These are phyloP conservation scores for Catharus fuscescens DNA, from an alignment of 2,113 vertebrate species.

Conservation along the genomic window DNA sequence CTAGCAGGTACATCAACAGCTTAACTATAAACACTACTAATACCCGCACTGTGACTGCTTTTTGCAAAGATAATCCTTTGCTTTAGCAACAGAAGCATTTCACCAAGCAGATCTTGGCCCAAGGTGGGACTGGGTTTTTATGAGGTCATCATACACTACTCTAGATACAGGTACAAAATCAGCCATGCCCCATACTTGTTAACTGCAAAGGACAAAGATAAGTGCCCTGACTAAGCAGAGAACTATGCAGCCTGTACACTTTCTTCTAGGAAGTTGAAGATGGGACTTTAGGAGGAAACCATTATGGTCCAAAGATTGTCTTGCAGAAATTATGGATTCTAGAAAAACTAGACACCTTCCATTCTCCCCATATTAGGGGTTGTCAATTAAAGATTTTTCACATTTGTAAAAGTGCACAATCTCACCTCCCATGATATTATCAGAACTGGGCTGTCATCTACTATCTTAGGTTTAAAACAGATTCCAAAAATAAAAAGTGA, in stretches of 20 bases:
- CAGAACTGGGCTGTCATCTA: background rate
- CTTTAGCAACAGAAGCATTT: background rate
- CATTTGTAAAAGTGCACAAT: background rate
- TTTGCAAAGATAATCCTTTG: background rate
- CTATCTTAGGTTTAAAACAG: background rate
- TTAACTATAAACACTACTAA: background rate
- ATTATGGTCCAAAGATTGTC: background rate
- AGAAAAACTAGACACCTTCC: background rate
- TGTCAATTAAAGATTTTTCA: background rate
- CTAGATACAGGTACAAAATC: background rate
- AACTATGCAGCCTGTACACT: background rate
- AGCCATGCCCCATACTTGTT: background rate
- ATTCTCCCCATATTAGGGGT: background rate
- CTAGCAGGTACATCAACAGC: background rate
- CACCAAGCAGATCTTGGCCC: background rate
- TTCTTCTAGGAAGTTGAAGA: background rate
- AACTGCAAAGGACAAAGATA: background rate
- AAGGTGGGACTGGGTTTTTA: background rate
- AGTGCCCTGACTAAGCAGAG: background rate
- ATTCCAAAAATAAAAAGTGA: background rate
- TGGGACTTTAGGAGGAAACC: background rate
- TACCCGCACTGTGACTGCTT: background rate
- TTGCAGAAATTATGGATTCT: background rate
- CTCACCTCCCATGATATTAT: background rate
- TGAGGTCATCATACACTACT: background rate